phyloP scores from a whole-genome alignment of 2,113 vertebrate genomes.

The Ibidorhyncha struthersii region DNA sequence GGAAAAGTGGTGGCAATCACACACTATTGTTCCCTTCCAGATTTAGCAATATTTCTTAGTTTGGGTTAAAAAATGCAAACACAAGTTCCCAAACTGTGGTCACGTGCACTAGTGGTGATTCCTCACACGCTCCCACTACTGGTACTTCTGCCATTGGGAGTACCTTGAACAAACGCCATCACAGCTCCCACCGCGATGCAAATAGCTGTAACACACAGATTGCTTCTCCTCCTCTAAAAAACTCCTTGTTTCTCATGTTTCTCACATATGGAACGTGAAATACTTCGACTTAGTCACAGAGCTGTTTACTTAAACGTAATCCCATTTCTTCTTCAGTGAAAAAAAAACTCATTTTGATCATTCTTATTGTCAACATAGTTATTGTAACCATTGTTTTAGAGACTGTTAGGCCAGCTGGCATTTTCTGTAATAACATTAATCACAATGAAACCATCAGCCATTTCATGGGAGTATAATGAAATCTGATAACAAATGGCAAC shows the following conservation, averaged over 20 bases:
- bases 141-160: not conserved
- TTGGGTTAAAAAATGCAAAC: not conserved
- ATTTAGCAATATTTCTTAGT: not conserved
- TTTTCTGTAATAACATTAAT: not conserved
- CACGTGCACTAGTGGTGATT: too few species aligned
- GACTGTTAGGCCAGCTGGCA: not conserved
- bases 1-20: not conserved
- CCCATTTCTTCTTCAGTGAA: not conserved
- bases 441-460: not conserved
- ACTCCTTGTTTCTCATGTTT: not conserved
- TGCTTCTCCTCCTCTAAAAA: not conserved
- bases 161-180: not conserved
- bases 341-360: not conserved
- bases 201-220: not conserved
- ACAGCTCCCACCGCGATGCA: rapidly evolving
- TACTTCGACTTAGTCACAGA: not conserved
- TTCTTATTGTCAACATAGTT: not conserved
- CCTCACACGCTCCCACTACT: not conserved
- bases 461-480: not conserved
- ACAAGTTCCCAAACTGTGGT: not conserved
- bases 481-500: not conserved
- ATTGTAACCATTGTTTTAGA: not conserved
- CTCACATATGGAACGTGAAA: not conserved
- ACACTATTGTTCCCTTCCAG: not conserved
- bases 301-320: not conserved